Conservation (phyloP, 1,140 invertebrate species). For the Lucilia cuprina region DNA sequence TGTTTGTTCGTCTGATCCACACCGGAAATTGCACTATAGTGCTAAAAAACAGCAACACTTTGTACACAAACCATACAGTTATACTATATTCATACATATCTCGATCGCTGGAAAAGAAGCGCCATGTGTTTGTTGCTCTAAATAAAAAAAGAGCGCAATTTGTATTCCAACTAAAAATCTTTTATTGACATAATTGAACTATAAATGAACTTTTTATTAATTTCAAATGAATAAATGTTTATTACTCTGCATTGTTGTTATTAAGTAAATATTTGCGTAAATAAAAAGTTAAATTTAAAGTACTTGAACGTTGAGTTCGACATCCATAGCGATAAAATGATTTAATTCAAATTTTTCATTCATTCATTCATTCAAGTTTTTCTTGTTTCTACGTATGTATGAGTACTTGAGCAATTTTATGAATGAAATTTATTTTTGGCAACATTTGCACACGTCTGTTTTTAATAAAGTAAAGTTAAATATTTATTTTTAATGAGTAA, state of each 20-base stretch:
- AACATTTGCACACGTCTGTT: neutral
- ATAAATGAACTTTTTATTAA: neutral
- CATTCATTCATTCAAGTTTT: no score
- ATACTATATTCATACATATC: neutral
- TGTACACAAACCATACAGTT: neutral
- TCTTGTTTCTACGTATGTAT: neutral
- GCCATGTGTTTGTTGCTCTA: neutral
- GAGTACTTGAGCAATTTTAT: neutral
- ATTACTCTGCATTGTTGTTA: no score
- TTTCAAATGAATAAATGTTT: neutral
- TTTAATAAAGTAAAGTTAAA: neutral
- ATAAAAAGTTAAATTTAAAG: no score
- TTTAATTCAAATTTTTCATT: no score
- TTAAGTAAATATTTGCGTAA: no score
- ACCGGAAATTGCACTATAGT: conserved; percentile 27
- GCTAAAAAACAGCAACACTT: conserved; percentile 22
- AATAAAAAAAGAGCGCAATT: neutral
- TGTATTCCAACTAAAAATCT: neutral
- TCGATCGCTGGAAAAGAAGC: neutral
- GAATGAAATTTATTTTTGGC: conserved; percentile 12
- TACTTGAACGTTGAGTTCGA: no score
- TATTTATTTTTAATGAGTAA: neutral
- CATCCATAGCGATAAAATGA: no score
- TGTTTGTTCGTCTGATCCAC: conserved; percentile 17
- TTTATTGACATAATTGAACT: no score